Evolutionary conservation across 2,888 invertebrate genomes (phyloP), one percentile per base, ranked within the genome.

Genomic region (Xestia ashworthii): DNA sequence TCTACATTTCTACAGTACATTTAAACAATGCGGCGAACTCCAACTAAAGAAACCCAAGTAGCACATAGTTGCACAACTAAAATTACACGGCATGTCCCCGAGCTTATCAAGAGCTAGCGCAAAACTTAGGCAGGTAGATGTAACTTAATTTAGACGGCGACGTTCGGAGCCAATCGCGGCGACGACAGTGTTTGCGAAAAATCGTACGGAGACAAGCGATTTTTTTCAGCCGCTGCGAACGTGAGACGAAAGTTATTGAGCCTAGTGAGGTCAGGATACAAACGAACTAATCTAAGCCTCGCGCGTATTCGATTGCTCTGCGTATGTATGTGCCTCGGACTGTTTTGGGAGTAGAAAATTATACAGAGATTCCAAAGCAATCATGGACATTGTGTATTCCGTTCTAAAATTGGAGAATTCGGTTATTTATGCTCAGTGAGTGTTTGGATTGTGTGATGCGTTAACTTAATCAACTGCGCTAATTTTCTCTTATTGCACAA

Each of bases 121-220:
- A 83, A 89, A 93, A 92, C 89, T 92, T 91, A 88, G 88, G 89
- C 90, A 92, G 91, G 92, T 91, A 91, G 90, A 90, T 91, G 90
- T 94, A 95, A 95, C 93, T 93, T 94, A 94, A 95, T 95, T 95
- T 94, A 91, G 91, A 91, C 89, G 88, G 82, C 87, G 87, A 85
- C 91, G 90, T 91, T 93, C 91, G 86, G 86, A 91, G 90, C 91
- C 93, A 93, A 94, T 94, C 92, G 92, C 79, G 88, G 87, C 82
- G 86, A 85, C 89, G 89, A 90, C 74, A 32, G 58, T 91, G 94
- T 89, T 94, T 91, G 92, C 90, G 90, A 91, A 93, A 93, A 94
- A 93, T 93, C 93, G 93, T 92, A 92, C 91, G 87, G 84, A 91
- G 91, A 90, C 92, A 92, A 92, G 91, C 90, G 88, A 90, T 93